Conservation (phyloP, 1,140 invertebrate species). For the Drosophila ogumai region DNA sequence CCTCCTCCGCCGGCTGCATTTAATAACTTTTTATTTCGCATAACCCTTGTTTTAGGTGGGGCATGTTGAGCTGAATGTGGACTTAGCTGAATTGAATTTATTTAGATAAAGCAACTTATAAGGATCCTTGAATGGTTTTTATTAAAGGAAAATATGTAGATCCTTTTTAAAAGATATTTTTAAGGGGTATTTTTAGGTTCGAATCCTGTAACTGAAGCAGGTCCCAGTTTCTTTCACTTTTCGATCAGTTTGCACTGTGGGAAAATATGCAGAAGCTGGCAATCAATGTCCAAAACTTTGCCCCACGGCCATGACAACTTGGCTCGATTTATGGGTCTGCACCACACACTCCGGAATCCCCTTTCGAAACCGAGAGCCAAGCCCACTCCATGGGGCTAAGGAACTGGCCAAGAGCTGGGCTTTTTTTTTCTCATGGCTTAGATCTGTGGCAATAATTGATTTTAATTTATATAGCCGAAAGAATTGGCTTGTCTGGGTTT, state of each 20-base stretch:
- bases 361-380: constrained; percentile 22
- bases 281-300: constrained; percentile 79
- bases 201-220: neutral
- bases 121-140: neutral
- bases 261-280: constrained; percentile 83
- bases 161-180: neutral
- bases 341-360: constrained; percentile 42
- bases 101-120: neutral
- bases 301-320: constrained; percentile 74
- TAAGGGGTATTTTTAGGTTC: constrained; percentile 29
- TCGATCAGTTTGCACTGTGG: constrained; percentile 70
- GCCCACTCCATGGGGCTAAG: constrained; percentile 17
- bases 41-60: constrained; percentile 32
- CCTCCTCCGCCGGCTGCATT: constrained; percentile 51
- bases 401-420: constrained; percentile 8
- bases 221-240: constrained; percentile 71
- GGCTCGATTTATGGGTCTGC: constrained; percentile 74
- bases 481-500: constrained; percentile 33
- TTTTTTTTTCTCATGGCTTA: constrained; percentile 64
- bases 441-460: constrained; percentile 81
- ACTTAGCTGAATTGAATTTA: neutral
- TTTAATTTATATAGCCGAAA: constrained; percentile 69
- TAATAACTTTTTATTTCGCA: constrained; percentile 72
- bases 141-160: neutral
- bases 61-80: constrained; percentile 4